A percentile compares a stretch with the other conserved stretches of the same genome.
Conservation (phyloP, 2,888 invertebrate genomes). For the Merodon equestris region DNA sequence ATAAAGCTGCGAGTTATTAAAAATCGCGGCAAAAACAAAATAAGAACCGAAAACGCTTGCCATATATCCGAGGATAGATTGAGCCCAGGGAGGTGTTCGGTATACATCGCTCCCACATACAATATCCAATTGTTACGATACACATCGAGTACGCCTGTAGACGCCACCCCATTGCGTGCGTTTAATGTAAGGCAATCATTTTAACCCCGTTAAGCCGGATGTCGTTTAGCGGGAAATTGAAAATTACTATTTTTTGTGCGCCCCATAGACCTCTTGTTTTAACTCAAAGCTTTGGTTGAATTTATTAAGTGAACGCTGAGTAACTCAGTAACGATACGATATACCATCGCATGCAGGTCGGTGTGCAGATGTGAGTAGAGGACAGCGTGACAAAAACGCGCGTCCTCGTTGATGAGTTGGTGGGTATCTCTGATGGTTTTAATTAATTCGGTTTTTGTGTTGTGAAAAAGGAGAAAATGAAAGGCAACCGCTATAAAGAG, state of each 20-base stretch:
- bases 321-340: no score
- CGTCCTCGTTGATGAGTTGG: no score
- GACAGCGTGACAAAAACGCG: no score
- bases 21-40: slow-evolving; percentile 3
- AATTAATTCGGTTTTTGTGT: no score
- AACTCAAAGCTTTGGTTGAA: no score
- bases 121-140: slow-evolving; percentile 16
- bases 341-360: no score
- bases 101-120: background rate
- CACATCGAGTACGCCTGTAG: slow-evolving; percentile 4
- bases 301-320: no score
- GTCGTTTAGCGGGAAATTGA: slow-evolving; percentile 34
- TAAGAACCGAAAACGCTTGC: background rate
- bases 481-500: no score
- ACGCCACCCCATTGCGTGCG: slow-evolving; percentile 22
- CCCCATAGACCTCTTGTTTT: no score
- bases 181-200: slow-evolving; percentile 53
- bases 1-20: slow-evolving; percentile 43
- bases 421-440: no score
- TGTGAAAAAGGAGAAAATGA: no score
- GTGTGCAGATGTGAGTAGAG: no score
- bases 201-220: slow-evolving; percentile 42
- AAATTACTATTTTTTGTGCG: slow-evolving; percentile 28
- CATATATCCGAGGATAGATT: background rate
- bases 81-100: background rate